Percentiles rank a stretch among this genome's conserved stretches.
Conservation (phyloP, 2,797 vertebrate genomes). For the Labroides dimidiatus region DNA sequence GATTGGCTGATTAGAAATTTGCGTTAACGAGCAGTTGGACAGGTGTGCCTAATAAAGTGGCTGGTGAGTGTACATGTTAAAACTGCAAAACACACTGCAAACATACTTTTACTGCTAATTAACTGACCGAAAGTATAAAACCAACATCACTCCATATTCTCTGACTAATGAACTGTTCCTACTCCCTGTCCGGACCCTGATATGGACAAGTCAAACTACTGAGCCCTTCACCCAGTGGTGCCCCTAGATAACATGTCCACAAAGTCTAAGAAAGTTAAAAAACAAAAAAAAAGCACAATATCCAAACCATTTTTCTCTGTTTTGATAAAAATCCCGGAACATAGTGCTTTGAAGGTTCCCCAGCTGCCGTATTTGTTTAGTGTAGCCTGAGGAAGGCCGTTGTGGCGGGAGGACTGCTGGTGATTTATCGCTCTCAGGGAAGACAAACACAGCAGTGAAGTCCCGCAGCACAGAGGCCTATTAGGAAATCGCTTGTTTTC, state of each 20-base stretch:
- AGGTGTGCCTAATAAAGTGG: too few species aligned
- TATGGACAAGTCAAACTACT: not conserved
- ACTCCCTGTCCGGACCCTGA: not conserved
- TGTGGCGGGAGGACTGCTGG: slow-evolving; percentile 16
- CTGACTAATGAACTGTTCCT: not conserved
- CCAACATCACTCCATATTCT: not conserved
- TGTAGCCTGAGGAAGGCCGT: slow-evolving; percentile 16
- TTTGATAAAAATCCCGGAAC: slow-evolving; percentile 18
- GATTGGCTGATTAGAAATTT: too few species aligned
- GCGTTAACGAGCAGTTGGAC: too few species aligned
- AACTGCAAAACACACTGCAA: not conserved
- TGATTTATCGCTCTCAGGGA: slow-evolving; percentile 24
- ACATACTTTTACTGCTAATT: not conserved
- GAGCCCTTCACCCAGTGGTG: slow-evolving; percentile 7
- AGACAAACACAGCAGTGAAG: not conserved
- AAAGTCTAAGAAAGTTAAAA: not conserved
- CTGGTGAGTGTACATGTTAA: too few species aligned
- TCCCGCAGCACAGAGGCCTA: not conserved
- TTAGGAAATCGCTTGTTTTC: slow-evolving; percentile 7
- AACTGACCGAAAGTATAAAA: not conserved
- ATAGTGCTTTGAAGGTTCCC: slow-evolving; percentile 15
- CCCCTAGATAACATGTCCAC: not conserved
- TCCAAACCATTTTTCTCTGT: slow-evolving; percentile 10
- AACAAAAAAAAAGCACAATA: not conserved
- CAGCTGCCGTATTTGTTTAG: slow-evolving; percentile 20